Conservation (phyloP, 2,888 invertebrate genomes). For the Amiota mariae region DNA sequence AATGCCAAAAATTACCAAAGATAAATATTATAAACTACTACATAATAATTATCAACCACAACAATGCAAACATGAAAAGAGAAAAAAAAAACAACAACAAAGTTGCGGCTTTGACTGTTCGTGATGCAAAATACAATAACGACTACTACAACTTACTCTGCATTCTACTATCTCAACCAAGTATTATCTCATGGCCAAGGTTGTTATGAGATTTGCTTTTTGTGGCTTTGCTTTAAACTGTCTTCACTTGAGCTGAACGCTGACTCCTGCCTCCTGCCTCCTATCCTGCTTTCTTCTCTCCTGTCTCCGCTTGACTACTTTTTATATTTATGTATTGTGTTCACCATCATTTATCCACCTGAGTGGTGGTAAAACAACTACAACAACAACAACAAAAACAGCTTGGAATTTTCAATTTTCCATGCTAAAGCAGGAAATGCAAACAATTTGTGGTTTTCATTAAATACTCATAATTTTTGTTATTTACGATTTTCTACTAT, state of each 20-base stretch:
- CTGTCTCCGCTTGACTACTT: too few species aligned
- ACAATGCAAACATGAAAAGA: not conserved
- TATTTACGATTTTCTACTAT: slow-evolving; percentile 44
- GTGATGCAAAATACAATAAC: too few species aligned
- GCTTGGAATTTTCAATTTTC: slow-evolving; percentile 62
- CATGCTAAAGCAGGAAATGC: slow-evolving; percentile 48
- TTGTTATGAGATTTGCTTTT: slow-evolving; percentile 33
- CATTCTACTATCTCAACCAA: too few species aligned
- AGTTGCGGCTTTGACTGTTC: slow-evolving; percentile 28
- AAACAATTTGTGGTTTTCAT: slow-evolving; percentile 67
- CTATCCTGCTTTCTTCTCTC: too few species aligned
- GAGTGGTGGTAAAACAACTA: too few species aligned
- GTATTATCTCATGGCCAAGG: not conserved
- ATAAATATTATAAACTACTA: slow-evolving; percentile 64
- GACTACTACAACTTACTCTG: too few species aligned
- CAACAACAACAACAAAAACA: too few species aligned
- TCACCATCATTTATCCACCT: too few species aligned
- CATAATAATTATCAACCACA: not conserved
- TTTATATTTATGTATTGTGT: too few species aligned
- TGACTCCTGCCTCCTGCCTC: too few species aligned
- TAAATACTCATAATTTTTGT: slow-evolving; percentile 50
- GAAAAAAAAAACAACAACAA: not conserved
- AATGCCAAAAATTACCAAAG: slow-evolving; percentile 66
- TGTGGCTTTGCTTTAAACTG: slow-evolving; percentile 16
- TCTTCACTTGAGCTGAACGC: too few species aligned